A percentile compares a stretch with the other conserved stretches of the same genome.
Conservation (phyloP, 2,113 vertebrate genomes). For the Xiphophorus maculatus region DNA sequence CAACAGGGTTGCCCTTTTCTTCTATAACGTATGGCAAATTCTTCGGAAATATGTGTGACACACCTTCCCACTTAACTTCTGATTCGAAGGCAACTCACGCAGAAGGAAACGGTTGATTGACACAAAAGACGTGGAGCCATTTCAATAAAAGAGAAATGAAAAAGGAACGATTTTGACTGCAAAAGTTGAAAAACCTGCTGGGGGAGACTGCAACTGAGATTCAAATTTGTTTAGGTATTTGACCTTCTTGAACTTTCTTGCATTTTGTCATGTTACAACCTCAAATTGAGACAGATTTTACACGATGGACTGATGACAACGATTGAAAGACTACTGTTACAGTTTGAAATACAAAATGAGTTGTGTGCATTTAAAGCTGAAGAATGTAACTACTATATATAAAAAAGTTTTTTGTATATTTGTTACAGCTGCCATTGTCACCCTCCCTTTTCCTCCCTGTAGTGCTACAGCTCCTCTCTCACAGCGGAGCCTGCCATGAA, state of each 20-base stretch:
- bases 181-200: slow-evolving; percentile 73
- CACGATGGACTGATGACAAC: not conserved
- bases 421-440: too few relatives aligned
- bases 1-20: slow-evolving; percentile 81
- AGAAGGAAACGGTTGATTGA: slow-evolving; percentile 5
- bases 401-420: too few relatives aligned
- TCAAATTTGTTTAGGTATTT: slow-evolving; percentile 17
- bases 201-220: slow-evolving; percentile 31
- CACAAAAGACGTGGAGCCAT: not conserved
- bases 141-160: slow-evolving; percentile 31
- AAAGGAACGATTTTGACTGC: slow-evolving; percentile 52
- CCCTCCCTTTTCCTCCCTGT: too few relatives aligned
- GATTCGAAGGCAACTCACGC: not conserved
- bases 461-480: too few relatives aligned
- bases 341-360: not conserved
- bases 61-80: slow-evolving; percentile 18
- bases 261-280: not conserved
- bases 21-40: slow-evolving; percentile 58
- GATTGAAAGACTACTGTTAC: too few relatives aligned
- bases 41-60: slow-evolving; percentile 60
- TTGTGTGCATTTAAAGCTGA: not conserved
- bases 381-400: too few relatives aligned
- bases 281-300: not conserved
- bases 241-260: not conserved
- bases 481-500: too few relatives aligned